Percentiles rank a stretch among this genome's conserved stretches.
These are phyloP conservation scores for Aurelia sp. DNA, from an alignment of 30 jellyfish, hydroid and myxozoan species.

Conservation along the genomic window DNA sequence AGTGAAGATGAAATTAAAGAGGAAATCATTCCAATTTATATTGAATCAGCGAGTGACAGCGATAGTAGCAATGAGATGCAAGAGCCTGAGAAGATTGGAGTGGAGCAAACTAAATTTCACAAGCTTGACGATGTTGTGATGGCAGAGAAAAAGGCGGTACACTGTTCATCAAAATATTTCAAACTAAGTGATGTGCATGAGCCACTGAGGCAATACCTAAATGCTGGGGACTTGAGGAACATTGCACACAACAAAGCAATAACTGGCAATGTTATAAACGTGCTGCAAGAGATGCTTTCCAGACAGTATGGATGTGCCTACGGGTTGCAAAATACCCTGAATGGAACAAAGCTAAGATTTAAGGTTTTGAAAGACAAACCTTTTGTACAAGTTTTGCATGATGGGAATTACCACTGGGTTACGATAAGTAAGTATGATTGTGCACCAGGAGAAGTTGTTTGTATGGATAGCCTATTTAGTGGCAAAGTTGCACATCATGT, in stretches of 20 bases:
- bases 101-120: no score
- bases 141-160: no score
- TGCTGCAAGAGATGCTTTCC: constrained; percentile 6
- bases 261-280: constrained; percentile 24
- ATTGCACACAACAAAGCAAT: not conserved
- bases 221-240: not conserved
- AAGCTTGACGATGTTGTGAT: no score
- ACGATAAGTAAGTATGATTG: constrained; percentile 3
- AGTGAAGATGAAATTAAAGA: no score
- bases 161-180: no score
- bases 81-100: no score
- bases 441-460: not conserved
- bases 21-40: no score
- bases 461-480: constrained; percentile 17
- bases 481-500: not conserved
- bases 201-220: constrained; percentile 10
- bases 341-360: constrained; percentile 8
- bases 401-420: constrained; percentile 36
- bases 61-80: no score
- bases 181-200: not conserved
- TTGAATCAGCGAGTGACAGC: no score
- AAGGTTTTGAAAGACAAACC: not conserved
- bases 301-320: not conserved
- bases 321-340: constrained; percentile 31
- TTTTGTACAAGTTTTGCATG: constrained; percentile 33